Evolutionary conservation across 1,140 invertebrate genomes (phyloP), one percentile per base, ranked within the genome.

Genomic region (Mesaphorura yosii): DNA sequence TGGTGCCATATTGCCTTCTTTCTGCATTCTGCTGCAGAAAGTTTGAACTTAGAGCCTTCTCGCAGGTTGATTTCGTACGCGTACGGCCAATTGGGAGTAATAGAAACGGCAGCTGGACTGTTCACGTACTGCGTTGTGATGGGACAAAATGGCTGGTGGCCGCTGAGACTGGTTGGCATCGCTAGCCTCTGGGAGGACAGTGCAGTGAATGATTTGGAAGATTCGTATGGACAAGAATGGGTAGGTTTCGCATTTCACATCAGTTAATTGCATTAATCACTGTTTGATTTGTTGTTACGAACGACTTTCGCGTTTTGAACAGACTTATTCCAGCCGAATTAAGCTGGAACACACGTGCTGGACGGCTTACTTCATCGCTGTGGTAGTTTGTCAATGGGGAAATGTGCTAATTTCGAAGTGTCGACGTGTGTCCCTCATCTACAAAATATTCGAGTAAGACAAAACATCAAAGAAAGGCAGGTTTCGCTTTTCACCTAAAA

Each of bases 261-360:
- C n/a, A n/a, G n/a, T n/a, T n/a, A n/a, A n/a, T n/a, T n/a, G n/a
- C n/a, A n/a, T n/a, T n/a, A n/a, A n/a, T n/a, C n/a, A n/a, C n/a
- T n/a, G n/a, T n/a, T n/a, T n/a, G n/a, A n/a, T n/a, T n/a, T n/a
- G n/a, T n/a, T n/a, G n/a, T n/a, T n/a, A n/a, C n/a, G n/a, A n/a
- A n/a, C n/a, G n/a, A n/a, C n/a, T n/a, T n/a, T n/a, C n/a, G n/a
- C n/a, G n/a, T n/a, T 65, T 68, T 17, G 58, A 74, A 74, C 60
- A 76, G 76, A 76, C 76, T 0, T 78, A 74, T 60, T 53, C 53
- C 41, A 69, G 73, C 53, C 66, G 77, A 44, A 78, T 79, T 65
- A 66, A 66, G 26, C 64, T 78, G 45, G 77, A 79, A 59, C 73
- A 74, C 63, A 79, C 77, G 12, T 78, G 76, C 60, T 77, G 79